Evolutionary conservation across 2,888 invertebrate species (phyloP), one percentile per base, ranked within the genome.

Genomic region (Lepeophtheirus nordmannii): DNA sequence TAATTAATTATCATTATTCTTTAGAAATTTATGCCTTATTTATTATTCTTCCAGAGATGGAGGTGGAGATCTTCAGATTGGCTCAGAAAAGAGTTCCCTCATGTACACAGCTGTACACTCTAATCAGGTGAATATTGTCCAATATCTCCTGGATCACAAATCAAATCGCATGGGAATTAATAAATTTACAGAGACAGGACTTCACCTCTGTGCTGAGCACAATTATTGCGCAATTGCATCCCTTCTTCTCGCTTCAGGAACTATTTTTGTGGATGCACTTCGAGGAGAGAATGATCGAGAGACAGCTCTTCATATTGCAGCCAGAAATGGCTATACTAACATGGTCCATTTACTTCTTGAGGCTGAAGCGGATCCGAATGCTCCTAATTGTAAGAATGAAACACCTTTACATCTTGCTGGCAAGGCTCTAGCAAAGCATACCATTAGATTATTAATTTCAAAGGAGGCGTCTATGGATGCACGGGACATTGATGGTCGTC

Each of bases 191-290:
- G 89, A 89, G 77, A 87, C 89, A 0, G 88, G 89, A 0, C 75
- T 89, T 23, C 91, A 92, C 77, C 77, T 90, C 70, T 88, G 91
- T 8, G 87, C 90, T 0, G 89, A 89, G 73, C 89, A 90, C 71
- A 89, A 89, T 9, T 86, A 86, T 72, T 82, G 82, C 0, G 85
- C 86, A 70, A 89, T 89, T 70, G 84, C 85, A 0, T 78, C 80
- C 63, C 74, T 87, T 22, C 77, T 90, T 1, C 74, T 89, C 2
- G 83, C 86, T 22, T 82, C 84, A 59, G 84, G 85, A 1, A 89
- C 91, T 1, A 80, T 83, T 62, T 82, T 85, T n/a, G 83, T 84
- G 10, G 83, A 85, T 0, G 82, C 84, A 70, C 77, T 82, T 65
- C 82, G 85, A 72, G 82, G 83, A 67, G 88, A 89, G 76, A 53